Conservation (phyloP, 2,797 vertebrate species). For the Muscicapa comitata region DNA sequence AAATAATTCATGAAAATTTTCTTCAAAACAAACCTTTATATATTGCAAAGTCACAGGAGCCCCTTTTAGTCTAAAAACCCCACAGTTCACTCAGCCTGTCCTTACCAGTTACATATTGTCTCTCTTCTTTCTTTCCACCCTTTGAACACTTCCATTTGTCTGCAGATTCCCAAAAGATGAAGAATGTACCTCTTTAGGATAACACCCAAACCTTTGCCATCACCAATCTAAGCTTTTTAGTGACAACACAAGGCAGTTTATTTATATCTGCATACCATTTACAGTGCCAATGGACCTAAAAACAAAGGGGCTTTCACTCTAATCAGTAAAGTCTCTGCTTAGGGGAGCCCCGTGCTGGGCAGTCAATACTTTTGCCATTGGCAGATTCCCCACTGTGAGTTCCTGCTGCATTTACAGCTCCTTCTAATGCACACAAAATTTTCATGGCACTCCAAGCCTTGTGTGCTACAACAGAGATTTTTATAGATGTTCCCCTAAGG, state of each 20-base stretch:
- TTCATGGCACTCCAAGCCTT: neutral
- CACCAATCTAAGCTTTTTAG: neutral
- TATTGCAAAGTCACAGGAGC: neutral
- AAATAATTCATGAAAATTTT: neutral
- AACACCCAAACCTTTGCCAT: neutral
- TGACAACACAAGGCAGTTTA: rapidly evolving
- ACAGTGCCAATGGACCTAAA: neutral
- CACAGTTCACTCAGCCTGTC: neutral
- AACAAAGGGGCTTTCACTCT: neutral
- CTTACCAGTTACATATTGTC: neutral
- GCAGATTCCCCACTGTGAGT: neutral
- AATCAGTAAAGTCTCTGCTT: neutral
- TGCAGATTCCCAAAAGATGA: neutral
- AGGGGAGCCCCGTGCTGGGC: neutral
- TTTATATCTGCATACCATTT: neutral
- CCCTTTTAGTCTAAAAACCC: neutral
- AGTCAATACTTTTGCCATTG: neutral
- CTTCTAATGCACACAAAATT: neutral
- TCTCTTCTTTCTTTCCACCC: neutral
- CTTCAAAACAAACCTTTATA: neutral
- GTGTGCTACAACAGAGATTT: neutral
- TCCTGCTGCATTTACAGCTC: neutral
- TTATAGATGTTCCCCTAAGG: neutral
- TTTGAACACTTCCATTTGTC: neutral
- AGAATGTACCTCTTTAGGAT: neutral